Evolutionary conservation across 2,113 vertebrate species (phyloP).

Genomic region (Leucopternis melanops): DNA sequence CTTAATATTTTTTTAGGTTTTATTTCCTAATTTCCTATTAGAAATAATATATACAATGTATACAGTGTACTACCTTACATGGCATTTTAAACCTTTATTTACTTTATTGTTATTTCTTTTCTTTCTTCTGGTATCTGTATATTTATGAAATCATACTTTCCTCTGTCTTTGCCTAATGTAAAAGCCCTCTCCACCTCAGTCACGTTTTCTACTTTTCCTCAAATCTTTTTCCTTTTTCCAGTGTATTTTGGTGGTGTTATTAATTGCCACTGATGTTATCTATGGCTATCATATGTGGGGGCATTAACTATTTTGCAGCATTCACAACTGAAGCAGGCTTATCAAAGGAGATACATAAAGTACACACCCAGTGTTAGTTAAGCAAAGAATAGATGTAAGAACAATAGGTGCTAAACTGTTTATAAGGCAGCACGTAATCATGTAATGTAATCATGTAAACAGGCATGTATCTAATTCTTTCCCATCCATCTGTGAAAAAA

Average conservation of each 20-base stretch:
- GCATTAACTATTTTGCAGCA: rapidly evolving
- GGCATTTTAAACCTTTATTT: background rate
- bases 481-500: background rate
- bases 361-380: rapidly evolving
- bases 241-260: background rate
- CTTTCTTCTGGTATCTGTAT: background rate
- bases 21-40: background rate
- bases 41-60: background rate
- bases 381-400: background rate
- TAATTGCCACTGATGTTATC: background rate
- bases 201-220: background rate
- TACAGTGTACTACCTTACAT: background rate
- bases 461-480: background rate
- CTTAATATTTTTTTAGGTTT: background rate
- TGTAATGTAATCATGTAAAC: background rate
- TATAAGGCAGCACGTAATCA: background rate
- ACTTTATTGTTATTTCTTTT: background rate
- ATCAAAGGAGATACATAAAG: background rate
- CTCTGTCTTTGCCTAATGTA: background rate
- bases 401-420: background rate
- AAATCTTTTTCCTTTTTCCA: background rate
- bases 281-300: background rate
- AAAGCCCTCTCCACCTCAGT: background rate
- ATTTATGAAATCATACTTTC: background rate
- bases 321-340: background rate